phyloP scores from a whole-genome alignment of 92 coral and sea anemone genomes.

The Porites lobata region DNA sequence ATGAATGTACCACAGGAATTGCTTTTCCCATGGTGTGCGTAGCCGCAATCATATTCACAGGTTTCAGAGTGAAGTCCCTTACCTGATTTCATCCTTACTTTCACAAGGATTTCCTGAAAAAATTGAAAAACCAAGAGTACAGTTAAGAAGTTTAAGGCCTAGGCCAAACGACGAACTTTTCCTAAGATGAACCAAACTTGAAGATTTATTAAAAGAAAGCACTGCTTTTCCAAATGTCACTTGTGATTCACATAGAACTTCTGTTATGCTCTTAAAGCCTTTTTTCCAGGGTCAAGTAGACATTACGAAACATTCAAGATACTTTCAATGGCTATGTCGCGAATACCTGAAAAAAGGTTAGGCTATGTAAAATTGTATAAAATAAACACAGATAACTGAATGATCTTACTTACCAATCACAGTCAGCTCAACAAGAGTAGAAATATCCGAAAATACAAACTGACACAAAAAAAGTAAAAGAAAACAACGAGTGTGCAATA shows the following conservation, averaged over 20 bases:
- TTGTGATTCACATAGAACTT: too few relatives aligned
- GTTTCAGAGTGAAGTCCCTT: not conserved
- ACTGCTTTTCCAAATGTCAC: too few relatives aligned
- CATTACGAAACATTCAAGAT: too few relatives aligned
- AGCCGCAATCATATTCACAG: too few relatives aligned
- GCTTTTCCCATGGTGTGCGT: too few relatives aligned
- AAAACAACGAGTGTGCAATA: not conserved
- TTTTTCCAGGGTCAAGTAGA: too few relatives aligned
- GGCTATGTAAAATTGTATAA: too few relatives aligned
- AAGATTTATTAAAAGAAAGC: too few relatives aligned
- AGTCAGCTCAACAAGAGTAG: conserved; percentile 53
- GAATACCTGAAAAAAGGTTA: too few relatives aligned
- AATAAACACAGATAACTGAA: not conserved
- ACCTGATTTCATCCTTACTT: conserved; percentile 48
- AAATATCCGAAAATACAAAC: conserved; percentile 32
- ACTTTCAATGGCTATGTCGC: too few relatives aligned
- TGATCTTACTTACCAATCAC: conserved; percentile 41
- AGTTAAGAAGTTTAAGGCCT: not conserved
- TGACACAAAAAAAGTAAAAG: not conserved
- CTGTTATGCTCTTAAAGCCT: too few relatives aligned
- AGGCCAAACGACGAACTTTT: not conserved
- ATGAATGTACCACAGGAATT: too few relatives aligned
- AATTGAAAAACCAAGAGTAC: not conserved
- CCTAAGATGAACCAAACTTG: not conserved
- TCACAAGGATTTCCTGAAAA: conserved; percentile 65